Conservation (phyloP, 2,888 invertebrate genomes). For the Phyllotreta cruciferae region DNA sequence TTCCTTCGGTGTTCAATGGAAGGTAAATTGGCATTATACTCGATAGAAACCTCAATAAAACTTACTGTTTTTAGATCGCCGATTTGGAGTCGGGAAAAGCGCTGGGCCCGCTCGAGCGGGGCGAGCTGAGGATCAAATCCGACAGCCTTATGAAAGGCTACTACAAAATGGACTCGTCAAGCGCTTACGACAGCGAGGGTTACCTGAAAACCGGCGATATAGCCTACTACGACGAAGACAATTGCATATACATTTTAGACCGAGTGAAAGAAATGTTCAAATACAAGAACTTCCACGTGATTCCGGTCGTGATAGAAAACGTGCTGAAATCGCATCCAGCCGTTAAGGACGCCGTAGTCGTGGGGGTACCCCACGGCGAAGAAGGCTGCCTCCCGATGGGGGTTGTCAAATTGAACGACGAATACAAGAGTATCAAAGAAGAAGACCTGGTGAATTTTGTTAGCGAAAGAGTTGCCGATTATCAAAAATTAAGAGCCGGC, state of each 20-base stretch:
- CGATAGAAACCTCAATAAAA: neutral
- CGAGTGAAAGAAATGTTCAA: slow-evolving; percentile 62
- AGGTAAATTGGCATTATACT: slow-evolving; percentile 49
- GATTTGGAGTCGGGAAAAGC: slow-evolving; percentile 60
- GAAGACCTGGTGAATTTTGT: slow-evolving; percentile 56
- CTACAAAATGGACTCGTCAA: slow-evolving; percentile 59
- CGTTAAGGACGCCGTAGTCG: slow-evolving; percentile 79
- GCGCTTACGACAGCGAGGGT: slow-evolving; percentile 56
- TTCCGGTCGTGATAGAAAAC: slow-evolving; percentile 83
- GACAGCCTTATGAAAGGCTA: slow-evolving; percentile 57
- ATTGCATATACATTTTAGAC: slow-evolving; percentile 60
- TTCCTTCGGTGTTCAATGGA: slow-evolving; percentile 26
- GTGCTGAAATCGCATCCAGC: slow-evolving; percentile 73
- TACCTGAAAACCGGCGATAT: slow-evolving; percentile 63
- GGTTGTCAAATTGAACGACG: slow-evolving; percentile 28
- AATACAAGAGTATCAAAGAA: slow-evolving; percentile 47
- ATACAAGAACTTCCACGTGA: slow-evolving; percentile 62
- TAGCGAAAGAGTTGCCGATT: slow-evolving; percentile 28
- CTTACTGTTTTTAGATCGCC: slow-evolving; percentile 56
- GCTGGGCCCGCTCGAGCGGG: slow-evolving; percentile 59
- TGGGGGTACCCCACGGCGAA: slow-evolving; percentile 68
- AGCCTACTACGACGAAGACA: slow-evolving; percentile 60
- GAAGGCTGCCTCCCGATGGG: slow-evolving; percentile 72
- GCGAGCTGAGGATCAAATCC: slow-evolving; percentile 63
- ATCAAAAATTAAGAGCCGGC: slow-evolving; percentile 32